Evolutionary conservation across 2,113 vertebrate genomes (phyloP).

Genomic region (Arizona elegans): DNA sequence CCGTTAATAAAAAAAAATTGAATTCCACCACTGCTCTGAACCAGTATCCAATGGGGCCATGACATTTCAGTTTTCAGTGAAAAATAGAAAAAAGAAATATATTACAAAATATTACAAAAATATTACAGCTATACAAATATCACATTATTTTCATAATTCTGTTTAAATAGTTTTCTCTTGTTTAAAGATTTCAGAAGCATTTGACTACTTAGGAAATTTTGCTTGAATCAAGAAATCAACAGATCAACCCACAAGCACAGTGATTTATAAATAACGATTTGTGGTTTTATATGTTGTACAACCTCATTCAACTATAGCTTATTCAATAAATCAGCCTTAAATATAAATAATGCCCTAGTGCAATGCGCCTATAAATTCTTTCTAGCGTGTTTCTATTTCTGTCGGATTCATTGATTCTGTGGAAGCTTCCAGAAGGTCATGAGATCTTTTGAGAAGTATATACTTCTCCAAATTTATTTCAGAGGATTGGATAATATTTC

Average conservation of each 20-base stretch:
- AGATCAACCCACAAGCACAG: background rate
- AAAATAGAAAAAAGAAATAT: background rate
- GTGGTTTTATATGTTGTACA: background rate
- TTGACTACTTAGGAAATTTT: background rate
- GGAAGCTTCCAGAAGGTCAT: background rate
- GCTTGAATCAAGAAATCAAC: background rate
- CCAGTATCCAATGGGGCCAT: background rate
- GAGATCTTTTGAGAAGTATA: background rate
- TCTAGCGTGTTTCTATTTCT: background rate
- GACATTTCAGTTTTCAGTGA: background rate
- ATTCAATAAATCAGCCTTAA: background rate
- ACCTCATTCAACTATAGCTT: background rate
- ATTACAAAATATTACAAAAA: no score
- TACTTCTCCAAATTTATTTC: background rate
- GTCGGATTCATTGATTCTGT: background rate
- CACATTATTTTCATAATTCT: background rate
- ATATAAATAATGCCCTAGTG: background rate
- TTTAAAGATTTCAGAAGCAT: background rate
- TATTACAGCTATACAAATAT: background rate
- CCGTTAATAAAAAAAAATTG: no score
- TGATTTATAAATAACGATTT: background rate
- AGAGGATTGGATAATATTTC: background rate
- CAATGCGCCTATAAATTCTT: background rate
- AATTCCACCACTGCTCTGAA: no score
- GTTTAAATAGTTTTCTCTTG: background rate